Conservation (phyloP, 1,140 invertebrate species). For the Leptestheria dahalacensis region DNA sequence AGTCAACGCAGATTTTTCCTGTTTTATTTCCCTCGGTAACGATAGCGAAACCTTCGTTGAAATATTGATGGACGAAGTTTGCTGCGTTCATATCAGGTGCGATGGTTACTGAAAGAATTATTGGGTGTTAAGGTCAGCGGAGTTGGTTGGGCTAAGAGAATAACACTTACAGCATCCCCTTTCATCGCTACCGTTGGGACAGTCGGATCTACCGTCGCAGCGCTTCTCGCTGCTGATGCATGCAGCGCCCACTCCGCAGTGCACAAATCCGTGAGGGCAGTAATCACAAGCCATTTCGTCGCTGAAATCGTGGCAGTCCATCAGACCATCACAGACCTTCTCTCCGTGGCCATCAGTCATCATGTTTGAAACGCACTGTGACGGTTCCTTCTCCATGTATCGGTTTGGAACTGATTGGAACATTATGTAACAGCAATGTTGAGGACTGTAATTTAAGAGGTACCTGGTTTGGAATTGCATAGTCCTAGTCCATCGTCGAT, state of each 20-base stretch:
- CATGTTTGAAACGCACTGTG: conserved; percentile 5
- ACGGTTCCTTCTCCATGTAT: background rate
- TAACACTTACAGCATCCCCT: conserved; percentile 54
- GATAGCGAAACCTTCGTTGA: conserved; percentile 53
- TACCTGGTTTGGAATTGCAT: conserved; percentile 60
- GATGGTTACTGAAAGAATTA: conserved; percentile 43
- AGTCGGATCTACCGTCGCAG: conserved; percentile 67
- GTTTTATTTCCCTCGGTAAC: conserved; percentile 65
- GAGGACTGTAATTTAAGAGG: conserved; percentile 4
- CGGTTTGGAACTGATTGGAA: conserved; percentile 16
- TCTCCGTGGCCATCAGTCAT: conserved; percentile 46
- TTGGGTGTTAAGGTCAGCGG: background rate
- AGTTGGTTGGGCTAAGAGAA: background rate
- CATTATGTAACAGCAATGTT: background rate
- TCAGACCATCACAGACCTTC: conserved; percentile 65
- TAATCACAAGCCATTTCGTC: conserved; percentile 43
- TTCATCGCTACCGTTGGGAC: conserved; percentile 71
- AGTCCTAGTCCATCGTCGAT: conserved; percentile 32
- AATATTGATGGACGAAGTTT: conserved; percentile 42
- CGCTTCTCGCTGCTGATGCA: conserved; percentile 53
- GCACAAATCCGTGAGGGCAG: conserved; percentile 48
- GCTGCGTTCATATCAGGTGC: conserved; percentile 38
- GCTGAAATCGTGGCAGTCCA: conserved; percentile 65
- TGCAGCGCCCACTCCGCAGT: conserved; percentile 55
- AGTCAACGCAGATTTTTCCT: conserved; percentile 64